Evolutionary conservation across 2,113 vertebrate species (phyloP), one percentile per base, ranked within the genome.

Genomic region (Oncorhynchus mykiss): DNA sequence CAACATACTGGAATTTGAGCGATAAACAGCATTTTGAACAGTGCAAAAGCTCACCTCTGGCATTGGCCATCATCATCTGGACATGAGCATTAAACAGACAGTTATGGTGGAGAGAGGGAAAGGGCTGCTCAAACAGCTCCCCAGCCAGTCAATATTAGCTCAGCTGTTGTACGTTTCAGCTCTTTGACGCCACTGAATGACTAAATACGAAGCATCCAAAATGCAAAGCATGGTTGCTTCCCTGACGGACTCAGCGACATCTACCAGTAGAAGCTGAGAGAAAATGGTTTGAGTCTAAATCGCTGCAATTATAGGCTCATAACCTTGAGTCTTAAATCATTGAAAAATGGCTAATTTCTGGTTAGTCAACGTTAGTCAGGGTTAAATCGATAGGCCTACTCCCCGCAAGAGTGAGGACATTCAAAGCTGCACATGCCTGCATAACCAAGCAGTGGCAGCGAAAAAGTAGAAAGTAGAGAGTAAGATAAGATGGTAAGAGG

Each of bases 81-180:
- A 70, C 66, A 22, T 39, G 24, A 25, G 22, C 77, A 79, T 71
- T 78, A 71, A 74, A 69, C 66, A 75, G 84, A 71, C 54, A 70
- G 70, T 78, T 79, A 78, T 60, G 12, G 51, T 2, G 51, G 12
- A 54, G 16, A 18, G 51, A 54, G 14, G 51, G 51, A 54, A 86
- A 84, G 71, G 73, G 80, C 72, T 76, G 76, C 74, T 85, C 84
- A 87, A 87, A 88, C 88, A 88, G 86, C 84, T 82, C 83, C 67
- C 78, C 82, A 80, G 85, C 85, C 84, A 72, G 78, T 89, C 90
- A 91, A 93, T 91, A 92, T 93, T 92, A 86, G 87, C 86, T 91
- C 92, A 92, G 91, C 91, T 93, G 91, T 86, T 85, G 86, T 85
- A 82, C 81, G 75, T 54, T 54, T 18, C 51, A 16, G 76, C 73